Percentiles rank a stretch among this genome's conserved stretches.
These are phyloP conservation scores for Brachypalpus laphriformis DNA, from an alignment of 2,888 invertebrate species.

Conservation along the genomic window DNA sequence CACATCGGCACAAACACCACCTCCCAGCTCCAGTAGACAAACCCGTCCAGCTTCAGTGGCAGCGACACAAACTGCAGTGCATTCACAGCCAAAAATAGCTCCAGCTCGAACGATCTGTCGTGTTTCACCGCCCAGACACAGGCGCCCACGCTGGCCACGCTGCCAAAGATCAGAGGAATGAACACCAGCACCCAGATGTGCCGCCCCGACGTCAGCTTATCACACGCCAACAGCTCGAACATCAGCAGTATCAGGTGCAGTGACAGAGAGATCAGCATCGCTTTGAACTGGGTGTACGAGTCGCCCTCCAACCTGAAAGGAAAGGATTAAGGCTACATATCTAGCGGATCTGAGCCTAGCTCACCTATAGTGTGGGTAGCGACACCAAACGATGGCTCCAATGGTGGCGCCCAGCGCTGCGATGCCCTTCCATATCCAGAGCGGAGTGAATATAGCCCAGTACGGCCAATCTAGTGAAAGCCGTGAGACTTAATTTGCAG, in stretches of 20 bases:
- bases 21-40: conserved; percentile 95
- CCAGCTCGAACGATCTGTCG: conserved; percentile 96
- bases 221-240: conserved; percentile 98
- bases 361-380: conserved; percentile 96
- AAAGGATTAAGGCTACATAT: conserved; percentile 66
- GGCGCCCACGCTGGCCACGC: conserved; percentile 97
- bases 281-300: conserved; percentile 98
- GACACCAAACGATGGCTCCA: conserved; percentile 98
- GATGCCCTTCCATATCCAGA: conserved; percentile 98
- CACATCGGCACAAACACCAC: conserved; percentile 99
- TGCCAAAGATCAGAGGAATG: conserved; percentile 97
- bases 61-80: conserved; percentile 98
- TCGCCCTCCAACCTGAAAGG: conserved; percentile 94
- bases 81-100: conserved; percentile 98
- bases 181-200: conserved; percentile 93
- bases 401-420: conserved; percentile 95
- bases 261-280: conserved; percentile 97
- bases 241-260: conserved; percentile 96
- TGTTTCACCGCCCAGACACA: conserved; percentile 99
- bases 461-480: conserved; percentile 92
- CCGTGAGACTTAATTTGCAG: not conserved
- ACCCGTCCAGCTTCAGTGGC: conserved; percentile 94
- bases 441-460: conserved; percentile 97
- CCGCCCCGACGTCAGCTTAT: conserved; percentile 94
- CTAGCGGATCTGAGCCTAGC: too few relatives aligned